These are phyloP conservation scores for Tipula unca DNA, from an alignment of 2,888 invertebrate species.

Conservation along the genomic window DNA sequence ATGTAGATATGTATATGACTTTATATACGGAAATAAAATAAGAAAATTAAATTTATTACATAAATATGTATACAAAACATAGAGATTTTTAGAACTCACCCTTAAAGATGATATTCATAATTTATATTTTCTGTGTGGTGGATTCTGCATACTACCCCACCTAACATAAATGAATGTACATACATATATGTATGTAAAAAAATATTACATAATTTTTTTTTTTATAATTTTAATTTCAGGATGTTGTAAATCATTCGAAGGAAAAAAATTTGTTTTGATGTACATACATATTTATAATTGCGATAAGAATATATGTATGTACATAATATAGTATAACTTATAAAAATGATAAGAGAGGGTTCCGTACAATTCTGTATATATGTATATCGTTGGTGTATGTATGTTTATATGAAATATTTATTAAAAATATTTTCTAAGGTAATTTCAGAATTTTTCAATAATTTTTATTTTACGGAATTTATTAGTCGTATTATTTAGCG, in stretches of 20 bases:
- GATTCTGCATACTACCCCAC: neutral
- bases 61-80: neutral
- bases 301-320: neutral
- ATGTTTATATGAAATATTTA: neutral
- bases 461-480: neutral
- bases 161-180: neutral
- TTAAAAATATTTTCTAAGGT: neutral
- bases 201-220: neutral
- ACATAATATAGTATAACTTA: neutral
- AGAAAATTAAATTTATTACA: constrained; percentile 8
- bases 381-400: neutral
- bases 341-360: neutral
- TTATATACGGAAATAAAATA: constrained; percentile 14
- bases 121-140: neutral
- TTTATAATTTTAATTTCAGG: neutral
- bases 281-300: constrained; percentile 14
- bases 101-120: neutral
- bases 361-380: neutral
- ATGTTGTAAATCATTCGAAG: neutral
- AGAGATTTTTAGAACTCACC: neutral
- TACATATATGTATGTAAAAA: neutral
- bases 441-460: neutral
- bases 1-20: neutral
- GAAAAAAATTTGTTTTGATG: neutral
- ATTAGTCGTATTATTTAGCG: neutral